Percentiles rank a stretch among this genome's conserved stretches.
Conservation (phyloP, 2,113 vertebrate species). For the Odontophorus gujanensis region DNA sequence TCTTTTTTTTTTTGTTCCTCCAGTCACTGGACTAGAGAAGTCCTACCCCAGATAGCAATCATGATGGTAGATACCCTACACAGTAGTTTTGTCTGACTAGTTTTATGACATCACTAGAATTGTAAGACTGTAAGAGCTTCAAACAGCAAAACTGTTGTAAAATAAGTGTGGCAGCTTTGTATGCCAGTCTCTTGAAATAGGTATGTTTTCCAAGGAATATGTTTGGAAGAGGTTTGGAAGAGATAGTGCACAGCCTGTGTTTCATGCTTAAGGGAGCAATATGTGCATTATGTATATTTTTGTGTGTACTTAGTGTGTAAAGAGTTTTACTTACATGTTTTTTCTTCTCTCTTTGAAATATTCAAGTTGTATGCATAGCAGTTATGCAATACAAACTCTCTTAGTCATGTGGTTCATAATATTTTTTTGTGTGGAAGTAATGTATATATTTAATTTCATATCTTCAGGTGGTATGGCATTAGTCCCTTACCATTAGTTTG, state of each 20-base stretch:
- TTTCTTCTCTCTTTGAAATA: background rate
- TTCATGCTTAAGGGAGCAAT: slow-evolving; percentile 19
- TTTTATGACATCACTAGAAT: slow-evolving; percentile 82
- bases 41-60: background rate
- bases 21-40: background rate
- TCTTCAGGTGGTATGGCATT: background rate
- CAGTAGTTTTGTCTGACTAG: slow-evolving; percentile 80
- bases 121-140: slow-evolving; percentile 76
- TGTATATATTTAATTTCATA: background rate
- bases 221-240: slow-evolving; percentile 40
- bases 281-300: background rate
- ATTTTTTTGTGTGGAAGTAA: background rate
- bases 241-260: no score
- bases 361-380: background rate
- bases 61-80: slow-evolving; percentile 47
- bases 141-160: slow-evolving; percentile 78
- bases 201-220: slow-evolving; percentile 35
- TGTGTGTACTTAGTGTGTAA: background rate
- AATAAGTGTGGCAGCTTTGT: slow-evolving; percentile 62
- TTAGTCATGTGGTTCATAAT: background rate
- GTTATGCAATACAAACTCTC: background rate
- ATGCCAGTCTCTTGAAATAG: background rate
- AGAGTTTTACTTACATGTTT: background rate
- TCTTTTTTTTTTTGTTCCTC: background rate
- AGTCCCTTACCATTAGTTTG: background rate